phyloP scores from a whole-genome alignment of 1,140 invertebrate genomes.

The Scylla paramamosain region DNA sequence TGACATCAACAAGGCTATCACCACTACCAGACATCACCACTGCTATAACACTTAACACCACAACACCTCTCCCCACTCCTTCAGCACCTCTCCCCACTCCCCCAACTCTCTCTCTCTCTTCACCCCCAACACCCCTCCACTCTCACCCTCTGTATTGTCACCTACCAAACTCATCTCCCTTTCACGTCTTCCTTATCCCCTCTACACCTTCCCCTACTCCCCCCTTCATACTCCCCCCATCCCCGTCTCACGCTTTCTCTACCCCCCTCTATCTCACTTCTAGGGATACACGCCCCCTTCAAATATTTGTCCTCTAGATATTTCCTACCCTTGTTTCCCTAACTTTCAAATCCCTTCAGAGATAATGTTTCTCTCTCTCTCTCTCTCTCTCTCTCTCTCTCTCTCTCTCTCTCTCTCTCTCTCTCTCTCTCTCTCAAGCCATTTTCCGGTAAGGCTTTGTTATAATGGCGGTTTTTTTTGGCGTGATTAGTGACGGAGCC shows the following conservation, averaged over 20 bases:
- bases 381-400: neutral
- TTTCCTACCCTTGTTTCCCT: neutral
- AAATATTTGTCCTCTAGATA: neutral
- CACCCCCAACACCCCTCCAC: neutral
- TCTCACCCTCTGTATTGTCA: neutral
- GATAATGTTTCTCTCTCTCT: slow-evolving; percentile 36
- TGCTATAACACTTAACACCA: no score
- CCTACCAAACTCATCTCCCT: neutral
- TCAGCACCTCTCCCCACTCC: neutral
- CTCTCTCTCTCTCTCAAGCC: neutral
- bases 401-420: slow-evolving; percentile 30
- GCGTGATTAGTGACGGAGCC: slow-evolving; percentile 44
- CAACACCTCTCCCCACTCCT: no score
- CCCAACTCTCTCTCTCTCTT: neutral
- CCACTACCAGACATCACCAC: no score
- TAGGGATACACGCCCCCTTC: no score
- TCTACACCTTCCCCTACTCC: no score
- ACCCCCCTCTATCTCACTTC: neutral
- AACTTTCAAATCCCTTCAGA: neutral
- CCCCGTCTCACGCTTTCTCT: neutral
- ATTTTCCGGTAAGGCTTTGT: no score
- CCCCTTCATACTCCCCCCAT: neutral
- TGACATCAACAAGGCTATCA: no score
- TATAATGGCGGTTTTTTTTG: no score
- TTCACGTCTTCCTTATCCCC: neutral